Base-by-base conservation (phyloP, 2,888 invertebrate genomes). In the Drosophila demipolita region DNA sequence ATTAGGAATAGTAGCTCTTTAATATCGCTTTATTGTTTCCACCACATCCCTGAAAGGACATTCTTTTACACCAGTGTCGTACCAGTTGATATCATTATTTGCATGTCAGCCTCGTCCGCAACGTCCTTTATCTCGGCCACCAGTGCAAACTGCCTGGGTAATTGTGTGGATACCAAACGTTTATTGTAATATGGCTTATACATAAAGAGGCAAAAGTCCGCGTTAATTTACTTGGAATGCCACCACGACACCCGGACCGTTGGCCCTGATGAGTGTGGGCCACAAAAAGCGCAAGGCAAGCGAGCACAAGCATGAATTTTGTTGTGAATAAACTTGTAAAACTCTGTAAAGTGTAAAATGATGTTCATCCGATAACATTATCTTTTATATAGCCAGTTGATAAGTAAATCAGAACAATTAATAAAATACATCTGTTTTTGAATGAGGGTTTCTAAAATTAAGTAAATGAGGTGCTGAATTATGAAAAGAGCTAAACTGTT, bases 281-380 rank as follows among this genome's bases (percentile, higher is more conserved):
- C 52, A 78, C 57, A 15, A 55, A 71, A n/a, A 80, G 50, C 12
- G 61, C 58, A 9, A 79, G 40, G 17, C 64, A 48, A n/a, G 63
- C 53, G 36, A 71, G 53, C 36, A 80, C 4, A 8, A 64, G n/a
- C 29, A 61, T 38, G 20, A 79, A 70, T 42, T 79, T 78, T 66
- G 74, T 79, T 17, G 36, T 60, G 12, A 40, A 12, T 1, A 6
- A 45, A 12, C 45, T 45, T 23, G 42, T 12, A 20, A 45, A 45
- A 3, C 12, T 45, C 42, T 20, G 42, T 20, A 2, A n/a, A 20
- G 9, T 6, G 11, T 23, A 17, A 74, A 75, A 53, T 74, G 62
- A 54, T 52, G 63, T 23, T n/a, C 2, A 38, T 12, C 23, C 12
- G 15, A 42, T 26, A 52, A 36, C 9, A 1, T 45, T 1, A 23